These are phyloP conservation scores for Drosophila fulvimacula DNA, from an alignment of 2,888 invertebrate species.

Conservation along the genomic window DNA sequence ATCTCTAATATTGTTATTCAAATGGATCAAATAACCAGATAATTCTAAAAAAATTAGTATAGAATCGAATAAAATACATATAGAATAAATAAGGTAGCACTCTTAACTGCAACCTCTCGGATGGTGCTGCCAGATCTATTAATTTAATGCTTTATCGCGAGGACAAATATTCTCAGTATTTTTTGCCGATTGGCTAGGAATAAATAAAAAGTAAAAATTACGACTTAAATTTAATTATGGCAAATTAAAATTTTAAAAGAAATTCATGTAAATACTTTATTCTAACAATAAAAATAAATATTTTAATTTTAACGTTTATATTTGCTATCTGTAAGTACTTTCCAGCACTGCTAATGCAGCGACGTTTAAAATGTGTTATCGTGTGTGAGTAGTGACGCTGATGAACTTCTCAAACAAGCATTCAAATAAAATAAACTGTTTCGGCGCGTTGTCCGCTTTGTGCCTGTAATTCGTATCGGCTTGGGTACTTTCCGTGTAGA, in stretches of 20 bases:
- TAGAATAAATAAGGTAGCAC: too few relatives aligned
- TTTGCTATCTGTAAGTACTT: background rate
- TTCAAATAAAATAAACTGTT: constrained; percentile 73
- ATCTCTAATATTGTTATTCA: background rate
- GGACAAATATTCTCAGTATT: too few relatives aligned
- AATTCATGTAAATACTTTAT: too few relatives aligned
- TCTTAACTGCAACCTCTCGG: too few relatives aligned
- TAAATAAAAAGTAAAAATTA: background rate
- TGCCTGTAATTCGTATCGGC: constrained; percentile 44
- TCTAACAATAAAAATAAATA: too few relatives aligned
- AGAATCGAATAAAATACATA: background rate
- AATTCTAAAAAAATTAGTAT: background rate
- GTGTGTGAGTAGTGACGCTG: constrained; percentile 45
- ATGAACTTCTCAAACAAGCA: constrained; percentile 46
- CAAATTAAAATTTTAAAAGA: too few relatives aligned
- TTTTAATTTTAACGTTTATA: constrained; percentile 12
- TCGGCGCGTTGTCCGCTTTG: constrained; percentile 69
- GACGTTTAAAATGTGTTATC: constrained; percentile 32
- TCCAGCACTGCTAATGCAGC: constrained; percentile 35
- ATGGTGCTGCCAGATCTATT: too few relatives aligned
- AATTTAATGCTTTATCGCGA: too few relatives aligned
- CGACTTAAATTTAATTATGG: too few relatives aligned
- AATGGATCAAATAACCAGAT: background rate
- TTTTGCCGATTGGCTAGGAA: too few relatives aligned
- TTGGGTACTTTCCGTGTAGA: constrained; percentile 28